Evolutionary conservation across 2,888 invertebrate genomes (phyloP), one percentile per base, ranked within the genome.

Genomic region (Cataglyphis albicans): DNA sequence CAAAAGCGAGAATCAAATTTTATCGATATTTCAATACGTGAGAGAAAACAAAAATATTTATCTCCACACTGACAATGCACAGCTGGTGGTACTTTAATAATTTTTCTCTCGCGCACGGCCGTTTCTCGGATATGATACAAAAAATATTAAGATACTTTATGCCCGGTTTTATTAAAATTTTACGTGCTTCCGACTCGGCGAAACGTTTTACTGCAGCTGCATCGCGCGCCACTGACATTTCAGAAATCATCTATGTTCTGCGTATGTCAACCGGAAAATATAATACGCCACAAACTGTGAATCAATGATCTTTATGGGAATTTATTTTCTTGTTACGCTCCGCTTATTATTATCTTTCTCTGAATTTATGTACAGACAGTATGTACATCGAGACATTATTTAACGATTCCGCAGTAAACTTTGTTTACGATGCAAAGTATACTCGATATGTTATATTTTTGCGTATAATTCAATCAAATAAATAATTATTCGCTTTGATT

Each of bases 71-170:
- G 10, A 35, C 21, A 48, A 38, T 15, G 74, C 25, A 35, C 18
- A 52, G 12, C 18, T 38, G 18, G 25, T 63, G 74, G n/a, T n/a
- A 63, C 44, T 74, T 65, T 55, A 76, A 65, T 65, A 52, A 76
- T 76, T 65, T 65, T 38, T 75, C 38, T 55, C 38, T 18, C 55
- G 25, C 64, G 35, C 35, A 25, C 25, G 35, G 38, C 65, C n/a
- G 52, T 65, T 65, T 55, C 52, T 35, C 75, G 25, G 55, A 25
- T 75, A 21, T 38, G 29, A 65, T 38, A 15, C n/a, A 48, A n/a
- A 48, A 55, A 76, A 76, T 76, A 76, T 65, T 65, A 75, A 75
- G 65, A 75, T 65, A 76, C 55, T 76, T 76, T 65, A 76, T 55
- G 75, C 38, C n/a, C 52, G 38, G 29, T 52, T 65, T 76, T 76